These are phyloP conservation scores for Yponomeuta evonymella DNA, from an alignment of 2,888 invertebrate genomes.

Conservation along the genomic window DNA sequence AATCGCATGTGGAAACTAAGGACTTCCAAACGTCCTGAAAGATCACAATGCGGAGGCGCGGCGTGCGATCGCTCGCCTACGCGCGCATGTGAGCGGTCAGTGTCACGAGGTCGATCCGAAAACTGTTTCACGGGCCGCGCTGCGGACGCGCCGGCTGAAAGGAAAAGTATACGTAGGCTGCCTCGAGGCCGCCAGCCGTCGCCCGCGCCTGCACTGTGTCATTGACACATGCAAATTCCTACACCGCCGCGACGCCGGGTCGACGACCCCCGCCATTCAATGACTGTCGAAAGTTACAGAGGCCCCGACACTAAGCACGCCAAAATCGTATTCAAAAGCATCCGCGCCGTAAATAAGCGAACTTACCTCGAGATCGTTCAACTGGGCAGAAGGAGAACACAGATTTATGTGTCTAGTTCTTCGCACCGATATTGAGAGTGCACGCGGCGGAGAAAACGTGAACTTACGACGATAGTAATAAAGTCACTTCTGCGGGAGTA, in stretches of 20 bases:
- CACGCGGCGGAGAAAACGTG: constrained; percentile 33
- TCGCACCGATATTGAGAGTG: constrained; percentile 34
- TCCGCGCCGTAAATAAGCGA: constrained; percentile 40
- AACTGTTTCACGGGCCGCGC: constrained; percentile 53
- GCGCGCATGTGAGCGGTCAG: constrained; percentile 29
- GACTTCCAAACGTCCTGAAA: neutral
- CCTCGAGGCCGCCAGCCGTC: constrained; percentile 35
- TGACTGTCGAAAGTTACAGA: constrained; percentile 72
- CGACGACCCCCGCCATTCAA: constrained; percentile 67
- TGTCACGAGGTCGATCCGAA: constrained; percentile 65
- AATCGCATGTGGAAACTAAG: too few relatives aligned
- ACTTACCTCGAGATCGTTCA: constrained; percentile 40
- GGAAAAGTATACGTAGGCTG: constrained; percentile 64
- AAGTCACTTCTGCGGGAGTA: constrained; percentile 36
- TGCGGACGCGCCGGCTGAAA: constrained; percentile 46
- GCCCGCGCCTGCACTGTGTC: constrained; percentile 54
- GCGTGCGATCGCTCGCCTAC: neutral
- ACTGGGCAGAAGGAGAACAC: constrained; percentile 40
- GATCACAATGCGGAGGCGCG: neutral
- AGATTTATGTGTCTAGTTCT: constrained; percentile 49
- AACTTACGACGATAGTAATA: constrained; percentile 35
- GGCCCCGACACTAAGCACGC: constrained; percentile 39
- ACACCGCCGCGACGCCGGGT: constrained; percentile 60
- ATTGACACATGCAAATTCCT: constrained; percentile 74
- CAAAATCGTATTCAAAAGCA: constrained; percentile 47